Evolutionary conservation across 2,113 vertebrate species (phyloP).

Genomic region (Oryzias curvinotus): DNA sequence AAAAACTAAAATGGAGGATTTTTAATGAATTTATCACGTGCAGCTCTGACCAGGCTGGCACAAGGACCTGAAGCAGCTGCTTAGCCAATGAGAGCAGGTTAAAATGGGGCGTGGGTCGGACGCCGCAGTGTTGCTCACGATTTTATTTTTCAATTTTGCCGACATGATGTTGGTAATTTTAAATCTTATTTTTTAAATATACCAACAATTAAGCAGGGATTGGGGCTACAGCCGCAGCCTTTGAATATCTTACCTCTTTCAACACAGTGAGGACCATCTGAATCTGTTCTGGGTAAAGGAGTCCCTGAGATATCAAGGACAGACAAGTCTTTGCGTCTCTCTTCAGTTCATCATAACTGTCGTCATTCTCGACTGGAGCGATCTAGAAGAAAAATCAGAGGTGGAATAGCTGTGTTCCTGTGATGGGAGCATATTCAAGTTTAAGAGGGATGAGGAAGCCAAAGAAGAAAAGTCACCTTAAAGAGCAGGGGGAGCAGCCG

Average conservation of each 20-base stretch:
- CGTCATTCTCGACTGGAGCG: constrained; percentile 96
- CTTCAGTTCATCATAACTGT: constrained; percentile 96
- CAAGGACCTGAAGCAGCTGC: no score
- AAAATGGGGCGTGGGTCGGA: no score
- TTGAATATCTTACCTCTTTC: constrained; percentile 61
- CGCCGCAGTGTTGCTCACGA: no score
- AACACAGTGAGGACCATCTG: constrained; percentile 87
- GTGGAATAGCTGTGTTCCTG: background rate
- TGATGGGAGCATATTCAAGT: background rate
- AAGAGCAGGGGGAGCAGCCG: constrained; percentile 93
- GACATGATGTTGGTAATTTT: no score
- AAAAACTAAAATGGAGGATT: no score
- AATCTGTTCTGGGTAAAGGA: constrained; percentile 94
- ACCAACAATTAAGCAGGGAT: no score
- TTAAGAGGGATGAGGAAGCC: background rate
- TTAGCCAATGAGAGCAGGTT: no score
- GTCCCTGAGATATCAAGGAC: constrained; percentile 95
- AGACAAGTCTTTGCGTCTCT: constrained; percentile 96
- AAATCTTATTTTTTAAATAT: no score
- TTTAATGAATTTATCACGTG: no score
- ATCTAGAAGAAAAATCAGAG: constrained; percentile 76
- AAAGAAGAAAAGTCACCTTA: constrained; percentile 79
- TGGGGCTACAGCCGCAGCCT: background rate
- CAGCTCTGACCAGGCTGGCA: no score
- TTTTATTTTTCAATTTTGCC: no score